Evolutionary conservation across 2,797 vertebrate species (phyloP).

Genomic region (Sebastes wilsoni): DNA sequence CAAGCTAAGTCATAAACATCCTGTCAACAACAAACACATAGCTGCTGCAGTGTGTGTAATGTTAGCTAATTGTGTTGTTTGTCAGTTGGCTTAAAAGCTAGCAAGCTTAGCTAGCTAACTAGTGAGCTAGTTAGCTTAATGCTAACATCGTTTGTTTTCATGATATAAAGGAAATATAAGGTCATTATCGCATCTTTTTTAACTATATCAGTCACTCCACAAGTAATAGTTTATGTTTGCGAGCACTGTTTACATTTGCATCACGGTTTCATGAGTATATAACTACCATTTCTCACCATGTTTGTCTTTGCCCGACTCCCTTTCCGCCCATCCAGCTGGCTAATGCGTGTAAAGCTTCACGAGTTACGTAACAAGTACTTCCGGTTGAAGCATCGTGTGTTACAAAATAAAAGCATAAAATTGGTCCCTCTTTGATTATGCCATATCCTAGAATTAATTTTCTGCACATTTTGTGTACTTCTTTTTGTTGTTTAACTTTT

Average conservation of each 20-base stretch:
- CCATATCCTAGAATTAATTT: no score
- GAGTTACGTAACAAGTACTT: neutral
- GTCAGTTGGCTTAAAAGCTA: constrained; percentile 12
- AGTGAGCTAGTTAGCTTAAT: constrained; percentile 59
- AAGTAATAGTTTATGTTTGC: neutral
- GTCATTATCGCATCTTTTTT: neutral
- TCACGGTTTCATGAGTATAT: neutral
- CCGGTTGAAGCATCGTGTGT: constrained; percentile 33
- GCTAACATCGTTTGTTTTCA: constrained; percentile 56
- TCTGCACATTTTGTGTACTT: no score
- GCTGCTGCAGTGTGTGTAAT: neutral
- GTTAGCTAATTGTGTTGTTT: neutral
- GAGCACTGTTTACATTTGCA: neutral
- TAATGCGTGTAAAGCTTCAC: constrained; percentile 54
- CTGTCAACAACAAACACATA: neutral
- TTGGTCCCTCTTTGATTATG: accelerated
- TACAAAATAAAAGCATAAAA: constrained; percentile 41
- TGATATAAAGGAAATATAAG: neutral
- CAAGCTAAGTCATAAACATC: no score
- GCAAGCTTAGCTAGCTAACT: constrained; percentile 38
- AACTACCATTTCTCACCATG: constrained; percentile 80
- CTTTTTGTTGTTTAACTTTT: no score
- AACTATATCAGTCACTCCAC: accelerated
- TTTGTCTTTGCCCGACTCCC: constrained; percentile 83
- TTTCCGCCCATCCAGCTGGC: constrained; percentile 83